phyloP scores from a whole-genome alignment of 1,140 invertebrate species.

The Pygmarrhopalites habei region DNA sequence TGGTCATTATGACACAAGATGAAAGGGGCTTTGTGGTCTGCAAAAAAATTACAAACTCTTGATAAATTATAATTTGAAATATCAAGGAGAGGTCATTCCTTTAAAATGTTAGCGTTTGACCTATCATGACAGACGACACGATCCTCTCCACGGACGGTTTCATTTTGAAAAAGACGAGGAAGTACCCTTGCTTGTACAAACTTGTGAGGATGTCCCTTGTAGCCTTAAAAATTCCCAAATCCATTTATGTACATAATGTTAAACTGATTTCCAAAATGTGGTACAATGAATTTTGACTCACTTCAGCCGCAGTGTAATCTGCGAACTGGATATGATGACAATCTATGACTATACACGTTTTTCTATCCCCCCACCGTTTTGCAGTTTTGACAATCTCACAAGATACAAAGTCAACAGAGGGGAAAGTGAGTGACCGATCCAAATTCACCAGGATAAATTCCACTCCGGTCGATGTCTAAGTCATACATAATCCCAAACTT shows the following conservation, averaged over 20 bases:
- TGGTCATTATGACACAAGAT: background rate
- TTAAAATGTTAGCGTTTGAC: no score
- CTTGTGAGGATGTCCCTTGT: constrained; percentile 54
- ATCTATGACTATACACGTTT: constrained; percentile 64
- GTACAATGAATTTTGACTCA: constrained; percentile 7
- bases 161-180: background rate
- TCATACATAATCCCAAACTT: no score
- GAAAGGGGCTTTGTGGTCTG: background rate
- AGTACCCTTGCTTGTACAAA: background rate
- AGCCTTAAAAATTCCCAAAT: constrained; percentile 49
- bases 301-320: constrained; percentile 41
- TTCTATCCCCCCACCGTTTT: constrained; percentile 39
- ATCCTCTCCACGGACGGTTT: background rate
- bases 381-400: constrained; percentile 64
- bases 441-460: constrained; percentile 63
- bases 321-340: constrained; percentile 38
- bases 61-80: no score
- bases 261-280: no score
- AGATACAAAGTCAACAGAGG: constrained; percentile 69
- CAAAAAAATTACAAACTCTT: no score
- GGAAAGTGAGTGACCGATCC: constrained; percentile 64
- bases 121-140: background rate
- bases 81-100: no score
- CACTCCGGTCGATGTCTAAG: constrained; percentile 5
- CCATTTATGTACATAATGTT: no score